Evolutionary conservation across 2,113 vertebrate species (phyloP), one percentile per base, ranked within the genome.

Genomic region (Nyctereutes procyonoides): DNA sequence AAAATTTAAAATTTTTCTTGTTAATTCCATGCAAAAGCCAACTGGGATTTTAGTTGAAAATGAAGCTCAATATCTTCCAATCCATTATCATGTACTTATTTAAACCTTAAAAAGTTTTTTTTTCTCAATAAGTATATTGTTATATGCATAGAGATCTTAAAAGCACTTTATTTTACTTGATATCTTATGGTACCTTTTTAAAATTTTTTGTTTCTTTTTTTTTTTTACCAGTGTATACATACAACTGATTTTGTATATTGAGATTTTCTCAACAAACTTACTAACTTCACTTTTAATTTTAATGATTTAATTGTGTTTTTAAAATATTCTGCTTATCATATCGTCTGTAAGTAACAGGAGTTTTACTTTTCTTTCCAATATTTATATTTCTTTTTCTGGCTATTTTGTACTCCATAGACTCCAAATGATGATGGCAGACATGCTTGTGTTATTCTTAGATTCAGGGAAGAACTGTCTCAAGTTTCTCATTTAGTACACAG

Each of bases 221-320:
- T 77, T 85, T 67, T 69, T 80, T 11, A 69, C 53, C 43, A 69
- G 15, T 69, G 19, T 62, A 62, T 43, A 86, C 16, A 51, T 69
- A 91, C 20, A 51, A 86, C 32, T 95, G 35, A 86, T 69, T 91
- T 85, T 71, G 65, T 71, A 62, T 67, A 32, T 69, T 71, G 88
- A 62, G 0, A 5, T 55, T 60, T 71, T 53, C 32, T 26, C 38
- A 86, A 95, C 5, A 85, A 67, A 32, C 30, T 85, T 85, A 62
- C 35, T 77, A 85, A 90, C 11, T 69, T 76, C 35, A 85, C 12
- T 35, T 76, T 35, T 85, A 58, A 60, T 85, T 79, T 6, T 30
- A 79, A 69, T 60, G 67, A 85, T 26, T 76, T 58, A 58, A 77
- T 58, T 90, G 28, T 48, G 55, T 53, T 84, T 65, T 93, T 65